Evolutionary conservation across 2,797 vertebrate genomes (phyloP).

Genomic region (Serranus cabrilla): DNA sequence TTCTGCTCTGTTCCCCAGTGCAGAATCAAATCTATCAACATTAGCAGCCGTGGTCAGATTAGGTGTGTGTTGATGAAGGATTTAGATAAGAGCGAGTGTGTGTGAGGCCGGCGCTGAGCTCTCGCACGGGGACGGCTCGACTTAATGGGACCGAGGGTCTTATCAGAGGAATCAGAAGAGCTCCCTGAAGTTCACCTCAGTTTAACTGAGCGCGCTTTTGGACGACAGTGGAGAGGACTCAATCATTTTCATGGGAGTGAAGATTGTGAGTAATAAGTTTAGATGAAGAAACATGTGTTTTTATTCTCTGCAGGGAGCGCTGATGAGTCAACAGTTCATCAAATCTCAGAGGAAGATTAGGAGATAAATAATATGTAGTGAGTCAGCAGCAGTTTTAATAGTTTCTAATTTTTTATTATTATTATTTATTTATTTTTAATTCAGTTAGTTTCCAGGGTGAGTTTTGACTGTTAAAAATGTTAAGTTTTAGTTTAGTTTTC

Average conservation of each 20-base stretch:
- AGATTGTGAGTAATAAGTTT: background rate
- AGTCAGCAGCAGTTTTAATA: too few species aligned
- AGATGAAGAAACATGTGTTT: background rate
- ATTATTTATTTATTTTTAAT: too few species aligned
- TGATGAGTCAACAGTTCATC: conserved; percentile 16
- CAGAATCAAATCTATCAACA: conserved; percentile 73
- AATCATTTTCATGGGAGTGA: conserved; percentile 46
- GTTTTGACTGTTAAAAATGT: too few species aligned
- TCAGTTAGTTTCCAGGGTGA: too few species aligned
- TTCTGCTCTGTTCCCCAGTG: conserved; percentile 43
- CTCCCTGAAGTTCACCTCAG: conserved; percentile 79
- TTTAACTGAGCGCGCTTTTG: conserved; percentile 60
- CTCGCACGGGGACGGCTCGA: conserved; percentile 61
- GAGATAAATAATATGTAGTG: background rate
- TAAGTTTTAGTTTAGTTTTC: too few species aligned
- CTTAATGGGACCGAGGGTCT: conserved; percentile 72
- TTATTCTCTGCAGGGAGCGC: background rate
- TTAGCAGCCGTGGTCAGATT: conserved; percentile 73
- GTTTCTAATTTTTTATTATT: too few species aligned
- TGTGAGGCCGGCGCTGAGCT: conserved; percentile 66
- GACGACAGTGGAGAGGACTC: conserved; percentile 46
- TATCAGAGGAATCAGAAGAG: conserved; percentile 83
- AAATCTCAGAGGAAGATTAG: background rate
- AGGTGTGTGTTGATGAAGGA: conserved; percentile 80
- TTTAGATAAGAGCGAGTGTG: conserved; percentile 81